Base-by-base conservation (phyloP, 2,797 vertebrate genomes). In the Jordanella pulchra region DNA sequence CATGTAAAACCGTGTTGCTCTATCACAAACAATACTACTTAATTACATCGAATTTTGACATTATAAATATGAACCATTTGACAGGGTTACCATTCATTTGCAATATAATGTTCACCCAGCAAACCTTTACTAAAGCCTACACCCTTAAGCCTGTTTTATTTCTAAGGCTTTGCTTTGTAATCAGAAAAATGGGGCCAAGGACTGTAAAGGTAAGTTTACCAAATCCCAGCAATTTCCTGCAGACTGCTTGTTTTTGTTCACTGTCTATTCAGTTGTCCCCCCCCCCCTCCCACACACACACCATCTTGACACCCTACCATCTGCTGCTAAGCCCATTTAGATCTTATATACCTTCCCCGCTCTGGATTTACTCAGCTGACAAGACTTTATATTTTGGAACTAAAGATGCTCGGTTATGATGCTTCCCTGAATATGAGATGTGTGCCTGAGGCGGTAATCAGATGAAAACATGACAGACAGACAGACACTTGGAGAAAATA, bases 291-390 rank as follows among this genome's bases (percentile, higher is more conserved):
- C 30, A 3, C 5, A 9, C 60, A 42, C 60, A 7, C 61, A 30
- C 60, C 44, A 66, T 87, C 82, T 81, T 90, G 90, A 93, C 89
- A 90, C 78, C 74, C 67, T 23, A 84, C 92, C 92, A 93, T 94
- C 92, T 94, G 90, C 89, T 87, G 88, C 88, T 51, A 69, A 88
- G 84, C 79, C 79, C 84, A 83, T 84, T 76, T 73, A 69, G 77
- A 81, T 80, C 86, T 87, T 76, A 75, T 80, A 89, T 86, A 88
- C 78, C 86, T 82, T 83, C 70, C 69, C 42, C 75, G 50, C 75
- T 87, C 82, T 83, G 77, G 84, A 86, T 90, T 91, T 87, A 88
- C 86, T 87, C 67, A 58, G 53, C 84, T 80, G 80, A 87, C 83
- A 78, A 75, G 75, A 78, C 73, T 83, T 78, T n/a, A 80, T 53